Evolutionary conservation across 2,113 vertebrate genomes (phyloP), one percentile per base, ranked within the genome.

Genomic region (Psettodes erumei): DNA sequence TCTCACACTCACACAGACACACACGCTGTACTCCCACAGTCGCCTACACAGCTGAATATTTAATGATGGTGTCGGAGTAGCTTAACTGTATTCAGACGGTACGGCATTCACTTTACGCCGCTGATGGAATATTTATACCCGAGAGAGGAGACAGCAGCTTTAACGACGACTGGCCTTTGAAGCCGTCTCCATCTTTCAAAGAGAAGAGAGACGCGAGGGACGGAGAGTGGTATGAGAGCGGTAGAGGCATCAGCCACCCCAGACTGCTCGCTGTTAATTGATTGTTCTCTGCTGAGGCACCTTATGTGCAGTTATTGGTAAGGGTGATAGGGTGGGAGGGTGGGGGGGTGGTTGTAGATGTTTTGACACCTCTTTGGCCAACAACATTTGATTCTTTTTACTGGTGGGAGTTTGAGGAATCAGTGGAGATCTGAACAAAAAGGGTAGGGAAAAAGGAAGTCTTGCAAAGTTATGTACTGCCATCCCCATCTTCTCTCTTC

Each of bases 51-150:
- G 19, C 64, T 89, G 40, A 79, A 89, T 87, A 68, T 86, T 84
- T 82, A 27, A 87, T 84, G 81, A 59, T 43, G 23, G 55, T 85
- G 77, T 87, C 64, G 6, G 30, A 80, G 85, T 68, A 70, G 74
- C 74, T 84, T 70, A 61, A n/a, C 66, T 53, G 54, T 66, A 32
- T 56, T 59, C 66, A 75, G 78, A 37, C 23, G 12, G 55, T 68
- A 68, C 30, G 8, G 2, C 5, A 16, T 63, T 71, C 8, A 10
- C 62, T 50, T 55, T 48, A 55, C 12, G 10, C 47, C 10, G 53
- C 67, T 79, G 59, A 84, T 77, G 65, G 65, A 74, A 62, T 89
- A 81, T 85, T 85, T 30, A 79, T 60, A 71, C 53, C 33, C 2
- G 18, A 28, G 40, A 30, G 11, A 27, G 23, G 55, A 60, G 50